Base-by-base conservation (phyloP, 2,888 invertebrate species). In the Biston betularia region DNA sequence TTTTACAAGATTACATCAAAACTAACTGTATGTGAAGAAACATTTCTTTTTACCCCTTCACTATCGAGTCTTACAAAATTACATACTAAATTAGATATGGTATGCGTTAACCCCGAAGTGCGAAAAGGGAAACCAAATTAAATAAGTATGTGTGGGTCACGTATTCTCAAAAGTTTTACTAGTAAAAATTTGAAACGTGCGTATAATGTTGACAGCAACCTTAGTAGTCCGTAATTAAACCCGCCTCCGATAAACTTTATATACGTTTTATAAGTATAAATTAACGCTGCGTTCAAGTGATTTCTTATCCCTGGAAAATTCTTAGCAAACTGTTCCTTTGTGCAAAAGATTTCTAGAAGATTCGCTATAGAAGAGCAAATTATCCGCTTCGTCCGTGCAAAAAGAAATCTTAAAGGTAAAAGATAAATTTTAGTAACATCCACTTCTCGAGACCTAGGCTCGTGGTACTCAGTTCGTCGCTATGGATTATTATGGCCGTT, bases 271-370 rank as follows among this genome's bases (percentile, higher is more conserved):
- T 42, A 34, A 46, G 57, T 53, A 58, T 38, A 53, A 56, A 60
- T 65, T 55, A 49, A 55, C 44, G 46, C 33, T 34, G 35, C 9
- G 24, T 60, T 53, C 35, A 59, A 59, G 48, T 44, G 59, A 55
- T 65, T 40, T 40, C 63, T 52, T 54, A 59, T 61, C 58, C 60
- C 34, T 46, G 52, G 40, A 40, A 66, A 69, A 63, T 61, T 50
- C 57, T 61, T 50, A 60, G 60, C 53, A 59, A 68, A 64, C 58
- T 53, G 59, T 45, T 62, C 56, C 65, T 68, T 71, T 64, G 67
- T 67, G 56, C 42, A 42, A 53, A 60, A 61, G 40, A 66, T 69
- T 71, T 65, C 62, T 64, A 66, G 63, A 54, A 63, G 53, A 63
- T 55, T 71, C 53, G 59, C 50, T 42, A 40, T 55, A 40, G 53